Base-by-base conservation (phyloP, 2,888 invertebrate genomes). In the Allacma fusca region DNA sequence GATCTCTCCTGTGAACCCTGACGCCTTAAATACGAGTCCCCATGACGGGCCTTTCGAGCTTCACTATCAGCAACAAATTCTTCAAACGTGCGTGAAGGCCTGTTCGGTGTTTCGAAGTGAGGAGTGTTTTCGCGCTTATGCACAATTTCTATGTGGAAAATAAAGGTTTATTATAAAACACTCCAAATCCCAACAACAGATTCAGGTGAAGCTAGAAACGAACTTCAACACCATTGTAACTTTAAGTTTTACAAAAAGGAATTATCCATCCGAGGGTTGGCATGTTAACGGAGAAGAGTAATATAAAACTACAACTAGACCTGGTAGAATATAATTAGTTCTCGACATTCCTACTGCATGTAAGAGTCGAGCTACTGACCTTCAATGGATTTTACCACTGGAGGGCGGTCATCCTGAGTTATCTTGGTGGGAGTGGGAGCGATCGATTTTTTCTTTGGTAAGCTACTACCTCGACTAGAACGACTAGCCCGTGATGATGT, bases 61-160 rank as follows among this genome's bases (percentile, higher is more conserved):
- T 76, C 76, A 34, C 76, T 76, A n/a, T 76, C 76, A 1, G 71
- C 71, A 19, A 76, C 76, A 65, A 70, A 76, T 19, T 76, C 76
- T n/a, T 76, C 76, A 71, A 76, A 76, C 23, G 76, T 64, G 4
- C 64, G 28, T 12, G 24, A 9, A 19, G 73, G 43, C 40, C 73
- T 29, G 21, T 19, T 62, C 2, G 62, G 62, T 23, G 62, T 62
- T 24, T 23, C 26, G 24, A 62, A 62, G 19, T 19, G n/a, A 50
- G 50, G n/a, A 19, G 62, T 26, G 26, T 26, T 62, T 24, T 62
- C 62, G 26, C 62, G 62, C 24, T 62, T 62, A 12, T 50, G 4
- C 5, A 19, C 50, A 19, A 50, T 16, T 34, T 34, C 34, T 34
- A 9, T 34, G 9, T 7, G 34, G 34, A 7, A 34, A 34, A 7